phyloP scores from a whole-genome alignment of 1,140 invertebrate genomes.

The Halesus radiatus region DNA sequence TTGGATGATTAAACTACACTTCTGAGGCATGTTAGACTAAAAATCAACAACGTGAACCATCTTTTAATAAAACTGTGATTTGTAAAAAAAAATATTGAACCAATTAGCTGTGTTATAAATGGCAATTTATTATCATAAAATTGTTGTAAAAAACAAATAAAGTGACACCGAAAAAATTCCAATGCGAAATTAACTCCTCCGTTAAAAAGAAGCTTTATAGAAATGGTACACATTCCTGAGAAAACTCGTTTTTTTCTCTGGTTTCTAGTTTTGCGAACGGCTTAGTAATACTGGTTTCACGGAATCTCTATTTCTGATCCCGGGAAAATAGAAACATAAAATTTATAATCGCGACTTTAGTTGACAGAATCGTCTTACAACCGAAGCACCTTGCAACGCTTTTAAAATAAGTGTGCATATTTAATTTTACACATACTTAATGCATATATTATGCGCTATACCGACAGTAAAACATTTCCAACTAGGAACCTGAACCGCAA shows the following conservation, averaged over 20 bases:
- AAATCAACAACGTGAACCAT: slow-evolving; percentile 25
- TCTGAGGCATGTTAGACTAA: not conserved
- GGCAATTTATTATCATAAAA: slow-evolving; percentile 36
- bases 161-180: slow-evolving; percentile 38
- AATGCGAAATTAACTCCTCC: not conserved
- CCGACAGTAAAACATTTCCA: not conserved
- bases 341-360: not conserved
- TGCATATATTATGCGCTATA: not conserved
- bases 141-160: slow-evolving; percentile 40
- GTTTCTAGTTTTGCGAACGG: not conserved
- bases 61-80: slow-evolving; percentile 24
- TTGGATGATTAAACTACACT: slow-evolving; percentile 10
- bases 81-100: slow-evolving; percentile 29
- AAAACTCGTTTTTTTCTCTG: slow-evolving; percentile 7
- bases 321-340: no score
- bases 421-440: no score
- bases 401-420: no score
- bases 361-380: not conserved
- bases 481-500: no score
- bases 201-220: not conserved
- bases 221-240: slow-evolving; percentile 23
- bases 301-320: not conserved
- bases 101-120: slow-evolving; percentile 39
- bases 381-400: no score
- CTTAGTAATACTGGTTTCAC: not conserved